Conservation (phyloP, 2,113 vertebrate species). For the Zosterops lateralis region DNA sequence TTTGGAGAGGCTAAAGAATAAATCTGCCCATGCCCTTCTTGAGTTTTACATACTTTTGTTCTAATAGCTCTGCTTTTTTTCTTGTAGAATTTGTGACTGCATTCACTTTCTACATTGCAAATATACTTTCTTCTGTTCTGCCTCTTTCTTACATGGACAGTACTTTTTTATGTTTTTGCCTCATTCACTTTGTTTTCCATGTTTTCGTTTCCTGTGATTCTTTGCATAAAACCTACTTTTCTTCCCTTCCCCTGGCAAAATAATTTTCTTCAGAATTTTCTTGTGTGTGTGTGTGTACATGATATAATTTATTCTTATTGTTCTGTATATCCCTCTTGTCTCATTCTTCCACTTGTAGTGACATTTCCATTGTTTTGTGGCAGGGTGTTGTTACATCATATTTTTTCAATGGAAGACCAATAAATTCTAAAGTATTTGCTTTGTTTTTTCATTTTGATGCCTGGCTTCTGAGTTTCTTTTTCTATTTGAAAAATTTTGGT, state of each 20-base stretch:
- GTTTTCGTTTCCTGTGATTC: neutral
- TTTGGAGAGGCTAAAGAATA: neutral
- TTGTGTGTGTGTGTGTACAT: neutral
- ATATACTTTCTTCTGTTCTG: neutral
- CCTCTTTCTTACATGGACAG: neutral
- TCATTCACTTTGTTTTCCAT: neutral
- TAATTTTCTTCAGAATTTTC: neutral
- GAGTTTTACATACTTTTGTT: neutral
- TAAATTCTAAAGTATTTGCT: neutral
- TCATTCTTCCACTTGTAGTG: neutral
- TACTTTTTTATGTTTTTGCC: neutral
- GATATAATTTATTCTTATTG: neutral
- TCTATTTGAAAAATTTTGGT: neutral
- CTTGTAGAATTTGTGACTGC: neutral
- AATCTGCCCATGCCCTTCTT: neutral
- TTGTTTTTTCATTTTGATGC: neutral
- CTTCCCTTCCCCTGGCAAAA: neutral
- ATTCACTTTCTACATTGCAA: neutral
- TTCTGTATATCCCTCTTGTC: neutral
- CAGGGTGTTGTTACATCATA: neutral
- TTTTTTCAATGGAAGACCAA: neutral
- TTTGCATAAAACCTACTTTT: neutral
- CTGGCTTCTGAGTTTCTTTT: neutral
- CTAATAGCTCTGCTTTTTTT: neutral
- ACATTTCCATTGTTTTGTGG: neutral